Conservation (phyloP, 2,797 vertebrate species). For the Poliocrania exsul region DNA sequence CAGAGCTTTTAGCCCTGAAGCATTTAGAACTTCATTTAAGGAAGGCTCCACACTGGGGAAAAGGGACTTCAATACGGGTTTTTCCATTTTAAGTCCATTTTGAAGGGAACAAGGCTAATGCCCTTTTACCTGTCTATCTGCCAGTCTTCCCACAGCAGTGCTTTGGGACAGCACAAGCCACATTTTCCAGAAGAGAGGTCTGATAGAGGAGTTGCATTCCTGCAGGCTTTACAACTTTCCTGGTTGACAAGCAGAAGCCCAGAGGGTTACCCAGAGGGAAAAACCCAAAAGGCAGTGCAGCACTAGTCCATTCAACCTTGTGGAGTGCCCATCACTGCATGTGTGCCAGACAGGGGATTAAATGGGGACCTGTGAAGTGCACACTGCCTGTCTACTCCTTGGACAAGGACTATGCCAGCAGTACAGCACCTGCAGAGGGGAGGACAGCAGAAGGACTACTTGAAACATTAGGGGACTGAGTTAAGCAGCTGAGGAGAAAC, state of each 20-base stretch:
- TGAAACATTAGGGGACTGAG: background rate
- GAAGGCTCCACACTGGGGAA: background rate
- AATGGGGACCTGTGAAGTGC: accelerated
- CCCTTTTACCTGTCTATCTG: background rate
- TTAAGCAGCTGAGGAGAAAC: background rate
- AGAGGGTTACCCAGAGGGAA: background rate
- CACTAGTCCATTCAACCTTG: accelerated
- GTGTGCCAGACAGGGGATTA: background rate
- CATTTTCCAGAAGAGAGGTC: background rate
- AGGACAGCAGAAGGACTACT: background rate
- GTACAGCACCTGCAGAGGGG: accelerated
- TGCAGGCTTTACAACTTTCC: background rate
- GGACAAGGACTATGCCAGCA: background rate
- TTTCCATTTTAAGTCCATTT: background rate
- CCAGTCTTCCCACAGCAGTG: background rate
- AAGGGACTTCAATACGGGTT: background rate
- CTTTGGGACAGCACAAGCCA: background rate
- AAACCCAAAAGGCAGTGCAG: accelerated
- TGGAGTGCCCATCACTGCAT: accelerated
- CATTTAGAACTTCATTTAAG: background rate
- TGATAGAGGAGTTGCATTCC: background rate
- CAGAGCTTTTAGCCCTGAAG: background rate
- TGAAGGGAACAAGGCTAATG: background rate
- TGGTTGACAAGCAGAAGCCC: background rate
- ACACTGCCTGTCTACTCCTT: accelerated